Base-by-base conservation (phyloP, 2,888 invertebrate species). In the Leptinotarsa haldemani region DNA sequence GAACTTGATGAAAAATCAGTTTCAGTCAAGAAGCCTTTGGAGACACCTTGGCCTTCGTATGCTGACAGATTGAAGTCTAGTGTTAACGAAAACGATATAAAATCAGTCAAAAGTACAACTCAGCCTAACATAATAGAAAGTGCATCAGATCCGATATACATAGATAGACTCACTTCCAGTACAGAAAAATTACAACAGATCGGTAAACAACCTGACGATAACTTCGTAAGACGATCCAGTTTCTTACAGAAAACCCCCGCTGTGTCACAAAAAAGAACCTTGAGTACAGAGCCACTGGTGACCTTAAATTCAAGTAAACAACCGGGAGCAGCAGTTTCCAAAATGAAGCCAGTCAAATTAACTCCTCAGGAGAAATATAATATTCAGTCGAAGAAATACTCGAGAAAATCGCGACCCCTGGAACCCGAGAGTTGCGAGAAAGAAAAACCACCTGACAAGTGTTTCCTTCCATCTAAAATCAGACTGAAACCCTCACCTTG, bases 401-500 rank as follows among this genome's bases (percentile, higher is more conserved):
- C 65, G 0, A 71, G 20, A 71, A 56, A 47, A 22, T 13, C 65
- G 16, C 22, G 71, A 46, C 71, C 71, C 4, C 46, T 67, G 3
- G 72, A 72, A 15, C 72, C 72, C 0, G 20, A 53, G n/a, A 58
- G 50, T 20, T 68, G 61, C 46, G 50, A 50, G 15, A 56, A 68
- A 15, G 72, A 63, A 18, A 20, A 68, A 4, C 58, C 66, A 15
- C 52, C 50, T 1, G 13, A 66, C 13, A 74, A 74, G 61, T 75
- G 75, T 72, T 75, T 73, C 18, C 30, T 75, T n/a, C 72, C 75
- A 7, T 73, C 72, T 9, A 69, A 63, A 73, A 50, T 75, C 4
- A 75, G 75, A 63, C 52, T 75, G 48, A 52, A 65, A 18, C 70
- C 75, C 1, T 47, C 56, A 3, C 12, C 22, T 7, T 75, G 73